phyloP scores from a whole-genome alignment of 1,140 invertebrate species.

The Limonius californicus region DNA sequence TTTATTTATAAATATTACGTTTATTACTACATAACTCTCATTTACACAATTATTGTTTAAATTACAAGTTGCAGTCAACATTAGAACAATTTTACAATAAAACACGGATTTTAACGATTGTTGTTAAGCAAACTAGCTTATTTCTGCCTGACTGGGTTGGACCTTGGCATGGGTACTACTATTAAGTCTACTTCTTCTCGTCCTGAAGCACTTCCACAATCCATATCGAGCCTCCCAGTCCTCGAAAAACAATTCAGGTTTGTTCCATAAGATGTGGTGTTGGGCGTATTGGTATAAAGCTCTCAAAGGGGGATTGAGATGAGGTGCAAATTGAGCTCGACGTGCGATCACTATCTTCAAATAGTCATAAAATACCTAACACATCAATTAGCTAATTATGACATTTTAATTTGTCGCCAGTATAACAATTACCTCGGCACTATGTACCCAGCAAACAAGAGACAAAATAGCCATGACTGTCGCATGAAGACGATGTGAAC shows the following conservation, averaged over 20 bases:
- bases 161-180: no score
- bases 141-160: no score
- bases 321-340: constrained; percentile 56
- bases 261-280: constrained; percentile 57
- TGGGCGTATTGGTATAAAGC: constrained; percentile 51
- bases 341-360: constrained; percentile 53
- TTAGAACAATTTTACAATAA: no score
- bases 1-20: no score
- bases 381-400: neutral
- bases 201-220: constrained; percentile 56
- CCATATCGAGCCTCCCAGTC: constrained; percentile 61
- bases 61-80: no score
- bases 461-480: constrained; percentile 55
- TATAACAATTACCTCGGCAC: constrained; percentile 43
- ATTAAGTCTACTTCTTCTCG: neutral
- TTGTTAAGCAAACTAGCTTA: no score
- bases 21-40: no score
- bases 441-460: constrained; percentile 56
- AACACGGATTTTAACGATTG: no score
- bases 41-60: no score
- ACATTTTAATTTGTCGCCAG: neutral
- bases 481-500: constrained; percentile 53
- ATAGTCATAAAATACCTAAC: constrained; percentile 51
- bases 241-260: constrained; percentile 57
- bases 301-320: constrained; percentile 57